Base-by-base conservation (phyloP, 2,113 vertebrate genomes). In the Microtus oregoni region DNA sequence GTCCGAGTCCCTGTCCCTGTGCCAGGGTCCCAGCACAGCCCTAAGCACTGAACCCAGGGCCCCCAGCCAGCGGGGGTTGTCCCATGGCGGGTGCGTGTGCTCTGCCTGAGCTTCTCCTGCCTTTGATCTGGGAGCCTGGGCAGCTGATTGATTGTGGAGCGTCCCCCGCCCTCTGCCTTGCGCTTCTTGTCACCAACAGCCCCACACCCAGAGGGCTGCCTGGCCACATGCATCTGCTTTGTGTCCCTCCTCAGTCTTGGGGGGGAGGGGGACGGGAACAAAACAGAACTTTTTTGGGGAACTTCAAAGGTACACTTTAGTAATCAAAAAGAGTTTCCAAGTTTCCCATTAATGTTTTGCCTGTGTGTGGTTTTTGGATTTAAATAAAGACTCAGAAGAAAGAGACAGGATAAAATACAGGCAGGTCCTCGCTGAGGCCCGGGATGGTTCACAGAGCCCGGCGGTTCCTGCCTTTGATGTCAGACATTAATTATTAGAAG, bases 301-400 rank as follows among this genome's bases (percentile, higher is more conserved):
- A 99, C 99, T 99, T 99, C 99, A 99, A 99, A 99, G 99, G 98
- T 98, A 96, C 97, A 97, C 99, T 99, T 99, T 98, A 98, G 99
- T 99, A 99, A 99, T 99, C 99, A 99, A 98, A 98, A 98, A 97
- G 98, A 77, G 98, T 98, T 98, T 99, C 99, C 98, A 99, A 99
- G 99, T 99, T 99, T 99, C 98, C 99, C 99, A 99, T 99, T 99
- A 98, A 98, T 98, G 99, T 99, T 99, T 85, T 98, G 99, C 98
- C 99, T 99, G 99, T 98, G 99, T 99, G 99, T 99, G 99, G 99
- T 99, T 99, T 99, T 99, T 98, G 98, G 98, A 98, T 98, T 98
- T 98, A 98, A 98, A 98, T 98, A 98, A 98, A 99, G 98, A 98
- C 98, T 98, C 98, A 95, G 98, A 99, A 99, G 99, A 99, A 99